Evolutionary conservation across 2,797 vertebrate genomes (phyloP).

Genomic region (Alauda arvensis): DNA sequence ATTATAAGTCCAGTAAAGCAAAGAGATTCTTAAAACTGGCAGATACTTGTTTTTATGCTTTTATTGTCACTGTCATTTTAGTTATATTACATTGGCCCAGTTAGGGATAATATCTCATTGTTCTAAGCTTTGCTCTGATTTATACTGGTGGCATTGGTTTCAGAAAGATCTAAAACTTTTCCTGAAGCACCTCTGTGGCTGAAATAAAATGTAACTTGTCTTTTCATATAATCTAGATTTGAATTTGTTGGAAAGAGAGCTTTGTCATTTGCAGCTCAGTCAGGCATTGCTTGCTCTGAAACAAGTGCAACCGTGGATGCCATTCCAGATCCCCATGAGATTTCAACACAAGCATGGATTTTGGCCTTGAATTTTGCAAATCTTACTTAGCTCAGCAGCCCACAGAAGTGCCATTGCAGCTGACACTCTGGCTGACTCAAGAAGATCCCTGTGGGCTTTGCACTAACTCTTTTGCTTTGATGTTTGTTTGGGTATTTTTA

Average conservation of each 20-base stretch:
- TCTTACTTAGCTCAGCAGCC: background rate
- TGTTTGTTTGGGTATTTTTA: background rate
- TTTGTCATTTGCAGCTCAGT: background rate
- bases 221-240: background rate
- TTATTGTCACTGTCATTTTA: background rate
- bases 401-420: background rate
- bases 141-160: background rate
- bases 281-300: background rate
- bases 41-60: background rate
- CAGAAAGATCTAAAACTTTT: background rate
- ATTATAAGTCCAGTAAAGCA: background rate
- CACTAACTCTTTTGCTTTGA: background rate
- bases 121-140: background rate
- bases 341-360: background rate
- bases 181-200: background rate
- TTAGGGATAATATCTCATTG: background rate
- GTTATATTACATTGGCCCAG: background rate
- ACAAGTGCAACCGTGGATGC: fast-evolving
- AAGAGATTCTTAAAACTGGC: background rate
- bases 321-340: background rate
- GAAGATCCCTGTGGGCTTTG: background rate
- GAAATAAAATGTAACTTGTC: background rate
- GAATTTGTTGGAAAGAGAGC: background rate
- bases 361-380: background rate
- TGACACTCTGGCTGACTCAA: background rate